Base-by-base conservation (phyloP, 2,888 invertebrate genomes). In the Crossocerus cetratus region DNA sequence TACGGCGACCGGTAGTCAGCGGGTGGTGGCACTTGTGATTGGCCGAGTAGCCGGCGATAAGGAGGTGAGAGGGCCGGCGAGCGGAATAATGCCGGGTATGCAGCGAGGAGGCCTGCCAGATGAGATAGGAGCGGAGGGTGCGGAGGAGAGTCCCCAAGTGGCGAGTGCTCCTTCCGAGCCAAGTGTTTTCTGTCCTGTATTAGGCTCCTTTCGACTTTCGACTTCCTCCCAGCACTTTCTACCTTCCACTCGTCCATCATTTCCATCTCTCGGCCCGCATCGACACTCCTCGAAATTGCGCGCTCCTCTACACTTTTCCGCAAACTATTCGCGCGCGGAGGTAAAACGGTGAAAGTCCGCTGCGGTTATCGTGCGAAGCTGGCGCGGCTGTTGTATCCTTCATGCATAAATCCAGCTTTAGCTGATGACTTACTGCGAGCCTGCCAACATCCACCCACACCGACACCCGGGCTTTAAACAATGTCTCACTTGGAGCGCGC, bases 371-470 rank as follows among this genome's bases (percentile, higher is more conserved):
- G 63, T 44, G 32, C 32, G 32, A 32, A 8, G 8, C 11, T 11
- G 5, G 32, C 11, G 5, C 8, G 8, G 5, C 2, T 32, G n/a
- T n/a, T n/a, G n/a, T n/a, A 32, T 32, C 32, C 32, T 5, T 32
- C 32, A 32, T 32, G 45, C 56, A 65, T 74, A 71, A 78, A 78
- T 74, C 62, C 54, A 55, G 58, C 18, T 20, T 16, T 43, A 23
- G 59, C 68, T 53, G 74, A 65, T 76, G 76, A 77, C 69, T 78
- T 74, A 74, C 69, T 58, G 68, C 55, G 57, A 64, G 75, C 75
- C 76, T 57, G 20, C 16, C 56, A 57, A 60, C 64, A 75, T 75
- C 75, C 77, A 58, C 75, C 76, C 72, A 72, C 75, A 57, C 69
- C 49, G 65, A 23, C 66, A 70, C 18, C 74, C 69, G 75, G 65